phyloP scores from a whole-genome alignment of 2,888 invertebrate species.

The Watsonalla cultraria region DNA sequence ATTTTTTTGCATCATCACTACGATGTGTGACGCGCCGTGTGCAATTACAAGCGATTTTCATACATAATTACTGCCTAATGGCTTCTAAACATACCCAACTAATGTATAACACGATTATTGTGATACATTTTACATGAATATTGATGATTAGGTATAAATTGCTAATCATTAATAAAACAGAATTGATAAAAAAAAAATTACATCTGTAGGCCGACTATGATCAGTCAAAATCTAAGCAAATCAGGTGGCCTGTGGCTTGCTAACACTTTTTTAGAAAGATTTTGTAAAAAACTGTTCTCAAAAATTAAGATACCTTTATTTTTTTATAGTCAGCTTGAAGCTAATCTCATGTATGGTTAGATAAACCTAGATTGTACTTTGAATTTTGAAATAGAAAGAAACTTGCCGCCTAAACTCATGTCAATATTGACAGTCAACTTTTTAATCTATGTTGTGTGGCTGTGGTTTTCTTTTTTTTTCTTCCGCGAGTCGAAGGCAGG shows the following conservation, averaged over 20 bases:
- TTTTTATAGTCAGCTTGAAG: too few species aligned
- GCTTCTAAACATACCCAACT: slow-evolving; percentile 32
- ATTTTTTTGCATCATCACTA: slow-evolving; percentile 13
- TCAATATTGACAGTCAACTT: background rate
- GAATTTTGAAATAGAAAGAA: background rate
- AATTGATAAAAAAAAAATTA: too few species aligned
- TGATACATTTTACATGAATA: background rate
- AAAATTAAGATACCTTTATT: too few species aligned
- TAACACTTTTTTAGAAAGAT: too few species aligned
- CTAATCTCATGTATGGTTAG: too few species aligned
- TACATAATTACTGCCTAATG: slow-evolving; percentile 48
- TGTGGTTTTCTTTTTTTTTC: slow-evolving; percentile 15
- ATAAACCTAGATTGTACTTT: background rate
- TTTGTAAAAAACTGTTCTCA: too few species aligned
- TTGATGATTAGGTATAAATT: too few species aligned
- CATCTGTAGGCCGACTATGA: too few species aligned
- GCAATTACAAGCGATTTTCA: slow-evolving; percentile 42
- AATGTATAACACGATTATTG: slow-evolving; percentile 45
- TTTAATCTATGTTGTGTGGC: background rate
- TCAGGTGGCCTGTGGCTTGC: too few species aligned
- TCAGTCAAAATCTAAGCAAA: too few species aligned
- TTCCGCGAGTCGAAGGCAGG: slow-evolving; percentile 11
- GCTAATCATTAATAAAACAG: too few species aligned
- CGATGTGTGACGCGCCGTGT: slow-evolving; percentile 15
- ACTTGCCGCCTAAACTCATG: background rate